Conservation (phyloP, 1,140 invertebrate genomes). For the Medauroidea extradentata region DNA sequence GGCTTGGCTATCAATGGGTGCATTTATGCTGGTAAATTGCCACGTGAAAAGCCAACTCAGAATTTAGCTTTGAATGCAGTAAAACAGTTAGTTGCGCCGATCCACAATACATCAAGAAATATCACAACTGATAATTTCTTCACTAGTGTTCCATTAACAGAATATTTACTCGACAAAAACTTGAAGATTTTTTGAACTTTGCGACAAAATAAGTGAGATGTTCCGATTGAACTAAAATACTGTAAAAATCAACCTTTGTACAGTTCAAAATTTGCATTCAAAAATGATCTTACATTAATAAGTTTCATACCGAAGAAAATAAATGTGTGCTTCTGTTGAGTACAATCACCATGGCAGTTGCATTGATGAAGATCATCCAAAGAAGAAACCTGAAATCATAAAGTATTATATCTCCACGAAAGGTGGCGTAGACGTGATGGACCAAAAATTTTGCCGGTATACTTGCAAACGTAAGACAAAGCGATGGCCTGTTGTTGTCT, state of each 20-base stretch:
- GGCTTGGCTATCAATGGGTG: slow-evolving; percentile 24
- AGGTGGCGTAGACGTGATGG: slow-evolving; percentile 43
- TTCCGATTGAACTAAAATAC: slow-evolving; percentile 23
- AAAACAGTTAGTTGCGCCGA: not conserved
- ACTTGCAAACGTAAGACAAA: slow-evolving; percentile 8
- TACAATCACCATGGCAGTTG: slow-evolving; percentile 13
- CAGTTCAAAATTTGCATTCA: not conserved
- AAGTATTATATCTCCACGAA: slow-evolving; percentile 42
- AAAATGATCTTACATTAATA: slow-evolving; percentile 11
- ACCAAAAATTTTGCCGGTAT: slow-evolving; percentile 27
- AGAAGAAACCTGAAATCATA: slow-evolving; percentile 39
- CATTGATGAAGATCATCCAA: not conserved
- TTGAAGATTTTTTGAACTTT: slow-evolving; percentile 37
- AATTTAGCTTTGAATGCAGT: not conserved
- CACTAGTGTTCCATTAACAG: slow-evolving; percentile 31
- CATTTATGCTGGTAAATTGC: slow-evolving; percentile 29
- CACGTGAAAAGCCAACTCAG: not conserved
- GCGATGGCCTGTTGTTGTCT: not conserved
- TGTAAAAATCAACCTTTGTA: not conserved
- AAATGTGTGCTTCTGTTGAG: slow-evolving; percentile 17
- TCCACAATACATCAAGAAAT: slow-evolving; percentile 26
- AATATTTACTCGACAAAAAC: slow-evolving; percentile 34
- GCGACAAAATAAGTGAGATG: slow-evolving; percentile 39
- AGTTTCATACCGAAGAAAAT: slow-evolving; percentile 20
- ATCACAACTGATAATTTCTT: slow-evolving; percentile 42